Percentiles rank a stretch among this genome's conserved stretches.
These are phyloP conservation scores for Tetanocera ferruginea DNA, from an alignment of 2,888 invertebrate genomes.

Conservation along the genomic window DNA sequence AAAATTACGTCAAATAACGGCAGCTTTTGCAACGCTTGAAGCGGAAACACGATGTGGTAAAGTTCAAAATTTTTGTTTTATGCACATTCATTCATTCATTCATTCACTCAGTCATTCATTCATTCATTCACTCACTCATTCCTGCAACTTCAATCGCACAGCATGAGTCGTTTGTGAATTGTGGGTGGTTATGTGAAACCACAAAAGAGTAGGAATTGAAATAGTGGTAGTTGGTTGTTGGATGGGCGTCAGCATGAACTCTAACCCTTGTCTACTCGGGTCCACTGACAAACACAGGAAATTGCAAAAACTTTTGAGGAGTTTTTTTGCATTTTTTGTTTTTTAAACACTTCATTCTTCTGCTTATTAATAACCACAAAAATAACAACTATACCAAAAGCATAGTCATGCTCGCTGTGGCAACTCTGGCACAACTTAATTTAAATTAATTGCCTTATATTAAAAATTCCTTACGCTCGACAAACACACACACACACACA, in stretches of 20 bases:
- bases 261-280: no score
- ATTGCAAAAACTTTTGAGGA: no score
- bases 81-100: no score
- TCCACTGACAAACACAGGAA: no score
- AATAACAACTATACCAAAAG: not conserved
- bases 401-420: not conserved
- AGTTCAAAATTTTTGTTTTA: not conserved
- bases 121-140: no score
- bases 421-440: slow-evolving; percentile 18
- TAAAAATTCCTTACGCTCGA: not conserved
- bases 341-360: not conserved
- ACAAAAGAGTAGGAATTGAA: no score
- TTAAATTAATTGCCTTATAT: slow-evolving; percentile 23
- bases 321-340: not conserved
- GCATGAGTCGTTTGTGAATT: no score
- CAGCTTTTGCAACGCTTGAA: not conserved
- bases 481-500: not conserved
- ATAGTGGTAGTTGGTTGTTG: no score
- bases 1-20: not conserved
- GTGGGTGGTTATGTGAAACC: no score
- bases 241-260: no score
- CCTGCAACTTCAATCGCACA: no score
- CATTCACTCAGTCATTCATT: no score
- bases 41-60: not conserved
- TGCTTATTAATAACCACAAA: not conserved